These are phyloP conservation scores for Microplitis mediator DNA, from an alignment of 1,140 invertebrate genomes.

Conservation along the genomic window DNA sequence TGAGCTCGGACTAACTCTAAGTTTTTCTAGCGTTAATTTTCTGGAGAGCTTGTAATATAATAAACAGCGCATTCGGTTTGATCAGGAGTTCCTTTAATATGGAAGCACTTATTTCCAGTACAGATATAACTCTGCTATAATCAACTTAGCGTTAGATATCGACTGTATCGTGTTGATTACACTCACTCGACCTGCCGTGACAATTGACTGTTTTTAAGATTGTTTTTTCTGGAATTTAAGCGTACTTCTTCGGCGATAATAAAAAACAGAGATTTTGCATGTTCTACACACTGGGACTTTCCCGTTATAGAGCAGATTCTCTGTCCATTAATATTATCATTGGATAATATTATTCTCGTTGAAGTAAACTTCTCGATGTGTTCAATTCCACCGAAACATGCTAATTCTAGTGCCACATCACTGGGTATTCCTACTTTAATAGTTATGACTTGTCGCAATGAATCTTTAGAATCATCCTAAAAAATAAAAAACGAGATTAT, in stretches of 20 bases:
- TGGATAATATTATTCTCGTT: constrained; percentile 72
- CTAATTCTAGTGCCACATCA: constrained; percentile 58
- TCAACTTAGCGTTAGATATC: constrained; percentile 69
- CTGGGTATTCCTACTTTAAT: constrained; percentile 61
- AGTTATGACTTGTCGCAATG: constrained; percentile 34
- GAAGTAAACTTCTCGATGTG: constrained; percentile 75
- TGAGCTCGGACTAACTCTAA: constrained; percentile 52
- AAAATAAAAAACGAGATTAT: constrained; percentile 8
- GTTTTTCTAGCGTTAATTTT: constrained; percentile 60
- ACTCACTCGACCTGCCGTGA: too few species aligned
- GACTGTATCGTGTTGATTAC: constrained; percentile 72
- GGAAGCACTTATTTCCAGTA: constrained; percentile 61
- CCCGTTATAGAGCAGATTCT: constrained; percentile 73
- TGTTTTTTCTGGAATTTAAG: constrained; percentile 68
- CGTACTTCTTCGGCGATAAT: constrained; percentile 72
- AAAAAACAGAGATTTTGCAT: constrained; percentile 74
- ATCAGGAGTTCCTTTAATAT: constrained; percentile 66
- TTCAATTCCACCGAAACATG: constrained; percentile 74
- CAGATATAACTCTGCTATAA: constrained; percentile 50
- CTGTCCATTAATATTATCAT: constrained; percentile 49
- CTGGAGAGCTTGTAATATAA: constrained; percentile 68
- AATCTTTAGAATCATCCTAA: constrained; percentile 34
- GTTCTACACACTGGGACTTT: constrained; percentile 64
- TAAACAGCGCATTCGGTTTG: constrained; percentile 67
- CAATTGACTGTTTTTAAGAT: too few species aligned